phyloP scores from a whole-genome alignment of 1,140 invertebrate genomes.

The Drosophila virilis region DNA sequence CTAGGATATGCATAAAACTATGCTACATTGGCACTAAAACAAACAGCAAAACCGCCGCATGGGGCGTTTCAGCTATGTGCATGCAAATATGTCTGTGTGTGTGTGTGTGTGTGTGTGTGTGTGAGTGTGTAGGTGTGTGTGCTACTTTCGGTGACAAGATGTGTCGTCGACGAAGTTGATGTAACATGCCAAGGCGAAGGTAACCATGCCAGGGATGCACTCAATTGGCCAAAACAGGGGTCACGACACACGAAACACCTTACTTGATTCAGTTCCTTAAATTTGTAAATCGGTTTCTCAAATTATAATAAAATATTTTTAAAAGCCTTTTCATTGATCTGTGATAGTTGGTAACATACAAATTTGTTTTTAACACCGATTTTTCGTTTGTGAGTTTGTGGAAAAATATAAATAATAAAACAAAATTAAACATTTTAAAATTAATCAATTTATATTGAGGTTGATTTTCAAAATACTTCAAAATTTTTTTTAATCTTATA shows the following conservation, averaged over 20 bases:
- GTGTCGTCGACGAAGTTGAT: slow-evolving; percentile 51
- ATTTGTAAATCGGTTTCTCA: background rate
- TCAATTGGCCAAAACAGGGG: slow-evolving; percentile 12
- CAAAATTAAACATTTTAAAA: too few relatives aligned
- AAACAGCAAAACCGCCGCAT: slow-evolving; percentile 66
- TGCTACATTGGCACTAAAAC: slow-evolving; percentile 81
- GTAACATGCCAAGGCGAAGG: slow-evolving; percentile 66
- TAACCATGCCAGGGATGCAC: slow-evolving; percentile 56
- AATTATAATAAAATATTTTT: background rate
- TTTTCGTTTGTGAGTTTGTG: too few relatives aligned
- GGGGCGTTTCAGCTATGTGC: slow-evolving; percentile 34
- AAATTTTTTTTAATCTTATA: background rate
- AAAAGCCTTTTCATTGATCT: background rate
- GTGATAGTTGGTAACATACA: background rate
- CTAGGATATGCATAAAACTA: slow-evolving; percentile 81
- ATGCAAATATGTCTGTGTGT: slow-evolving; percentile 13
- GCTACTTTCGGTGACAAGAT: slow-evolving; percentile 30
- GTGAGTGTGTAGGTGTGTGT: slow-evolving; percentile 41
- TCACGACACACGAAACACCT: background rate
- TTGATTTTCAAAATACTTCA: background rate
- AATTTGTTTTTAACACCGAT: too few relatives aligned
- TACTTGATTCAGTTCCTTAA: background rate
- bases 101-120: slow-evolving; percentile 29
- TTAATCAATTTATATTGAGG: too few relatives aligned
- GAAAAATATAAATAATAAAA: too few relatives aligned